Conservation (phyloP, 2,888 invertebrate genomes). For the Andrena camellia region DNA sequence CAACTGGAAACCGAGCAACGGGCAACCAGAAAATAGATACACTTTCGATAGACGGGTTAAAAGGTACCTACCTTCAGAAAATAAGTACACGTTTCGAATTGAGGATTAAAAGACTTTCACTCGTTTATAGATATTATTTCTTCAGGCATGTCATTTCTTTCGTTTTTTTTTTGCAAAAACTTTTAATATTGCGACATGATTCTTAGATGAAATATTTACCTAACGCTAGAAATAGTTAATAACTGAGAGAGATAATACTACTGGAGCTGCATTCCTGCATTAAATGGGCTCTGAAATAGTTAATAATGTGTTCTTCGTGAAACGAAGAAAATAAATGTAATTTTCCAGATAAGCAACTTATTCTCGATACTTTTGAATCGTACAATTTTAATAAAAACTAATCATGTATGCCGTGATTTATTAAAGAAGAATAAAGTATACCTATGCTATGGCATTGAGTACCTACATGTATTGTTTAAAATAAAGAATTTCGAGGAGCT, state of each 20-base stretch:
- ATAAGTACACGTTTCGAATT: not conserved
- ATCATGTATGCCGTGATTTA: not conserved
- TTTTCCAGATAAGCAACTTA: no score
- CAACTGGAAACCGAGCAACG: not conserved
- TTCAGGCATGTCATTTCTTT: no score
- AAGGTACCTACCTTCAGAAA: no score
- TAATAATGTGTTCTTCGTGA: not conserved
- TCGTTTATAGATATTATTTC: no score
- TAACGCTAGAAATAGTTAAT: no score
- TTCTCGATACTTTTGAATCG: not conserved
- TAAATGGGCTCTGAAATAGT: no score
- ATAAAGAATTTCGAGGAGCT: not conserved
- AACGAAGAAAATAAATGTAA: not conserved
- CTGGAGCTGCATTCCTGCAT: no score
- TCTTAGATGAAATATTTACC: no score
- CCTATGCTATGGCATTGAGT: not conserved
- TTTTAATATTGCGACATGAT: no score
- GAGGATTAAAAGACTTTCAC: not conserved
- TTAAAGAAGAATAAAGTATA: conserved; percentile 7
- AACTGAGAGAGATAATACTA: no score
- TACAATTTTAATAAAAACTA: conserved; percentile 19
- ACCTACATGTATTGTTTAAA: not conserved
- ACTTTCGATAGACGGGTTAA: not conserved
- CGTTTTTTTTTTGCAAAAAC: no score
- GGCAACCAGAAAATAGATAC: not conserved